phyloP scores from a whole-genome alignment of 2,113 vertebrate genomes.

The Engystomops pustulosus region DNA sequence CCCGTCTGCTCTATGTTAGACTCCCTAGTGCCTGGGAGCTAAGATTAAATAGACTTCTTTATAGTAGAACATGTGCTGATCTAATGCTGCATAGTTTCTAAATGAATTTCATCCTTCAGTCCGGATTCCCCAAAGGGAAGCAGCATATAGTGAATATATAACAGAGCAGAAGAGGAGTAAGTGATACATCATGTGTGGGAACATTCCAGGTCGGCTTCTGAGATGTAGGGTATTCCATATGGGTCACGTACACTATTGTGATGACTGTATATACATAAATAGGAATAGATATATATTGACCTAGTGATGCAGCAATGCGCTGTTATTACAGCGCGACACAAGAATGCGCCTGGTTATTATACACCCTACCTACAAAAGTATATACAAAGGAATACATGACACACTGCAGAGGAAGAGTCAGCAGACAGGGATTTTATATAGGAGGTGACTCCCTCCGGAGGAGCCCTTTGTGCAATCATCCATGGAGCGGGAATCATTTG shows the following conservation, averaged over 20 bases:
- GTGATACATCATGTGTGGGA: constrained; percentile 35
- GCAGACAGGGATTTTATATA: background rate
- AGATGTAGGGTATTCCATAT: background rate
- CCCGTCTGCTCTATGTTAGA: constrained; percentile 3
- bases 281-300: background rate
- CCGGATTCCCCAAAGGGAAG: constrained; percentile 37
- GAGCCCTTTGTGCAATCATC: constrained; percentile 21
- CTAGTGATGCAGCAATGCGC: background rate
- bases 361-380: background rate
- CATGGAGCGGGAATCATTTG: constrained; percentile 16
- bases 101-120: constrained; percentile 44
- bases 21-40: constrained; percentile 40
- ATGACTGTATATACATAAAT: background rate
- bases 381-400: background rate
- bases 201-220: constrained; percentile 8
- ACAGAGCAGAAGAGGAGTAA: constrained; percentile 31
- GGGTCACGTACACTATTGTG: background rate
- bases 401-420: constrained; percentile 3
- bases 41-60: constrained; percentile 47
- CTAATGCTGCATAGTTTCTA: constrained; percentile 54
- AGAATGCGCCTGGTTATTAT: background rate
- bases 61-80: constrained; percentile 50
- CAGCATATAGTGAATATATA: constrained; percentile 44
- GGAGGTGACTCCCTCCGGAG: constrained; percentile 4
- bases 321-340: background rate